Base-by-base conservation (phyloP, 2,113 vertebrate genomes). In the Donacobius atricapilla region DNA sequence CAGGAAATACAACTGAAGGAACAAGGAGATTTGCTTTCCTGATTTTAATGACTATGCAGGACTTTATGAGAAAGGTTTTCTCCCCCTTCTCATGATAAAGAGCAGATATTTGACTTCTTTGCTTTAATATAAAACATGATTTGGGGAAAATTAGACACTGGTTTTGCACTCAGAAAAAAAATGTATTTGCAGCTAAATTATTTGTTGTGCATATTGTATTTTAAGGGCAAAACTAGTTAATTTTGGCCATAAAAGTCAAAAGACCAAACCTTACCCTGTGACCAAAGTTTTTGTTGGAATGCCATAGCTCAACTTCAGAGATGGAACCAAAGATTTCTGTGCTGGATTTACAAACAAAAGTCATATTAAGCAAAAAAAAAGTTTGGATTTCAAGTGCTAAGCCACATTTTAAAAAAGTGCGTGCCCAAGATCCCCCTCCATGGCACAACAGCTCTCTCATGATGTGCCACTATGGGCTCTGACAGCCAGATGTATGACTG, bases 1-100 rank as follows among this genome's bases (percentile, higher is more conserved):
- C 81, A 95, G 94, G 93, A 96, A 97, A 97, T 84, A 87, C 94
- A 98, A 78, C n/a, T 40, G 76, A 96, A 94, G 68, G 91, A 93
- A 65, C 27, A 65, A 94, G 95, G 87, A 89, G 56, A 42, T 89
- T 96, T 89, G 64, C 50, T 88, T 65, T 87, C 45, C 77, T 50
- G 54, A 77, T 77, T 94, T 93, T 96, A 93, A 93, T 87, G 87
- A 73, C 84, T 69, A 14, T 44, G 44, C 27, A 61, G 31, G 87
- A 66, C 70, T 93, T 96, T 83, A 84, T 40, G 89, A 94, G 57
- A 72, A 76, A 85, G 39, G 12, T 50, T 89, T 39, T 30, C 25
- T 31, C 42, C 11, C 19, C 17, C 24, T 72, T 79, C 87, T 75
- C 7, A 8, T 64, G 84, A 94, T 69, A 95, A 95, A 97, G 50